Conservation (phyloP, 2,113 vertebrate species). For the Saccopteryx bilineata region DNA sequence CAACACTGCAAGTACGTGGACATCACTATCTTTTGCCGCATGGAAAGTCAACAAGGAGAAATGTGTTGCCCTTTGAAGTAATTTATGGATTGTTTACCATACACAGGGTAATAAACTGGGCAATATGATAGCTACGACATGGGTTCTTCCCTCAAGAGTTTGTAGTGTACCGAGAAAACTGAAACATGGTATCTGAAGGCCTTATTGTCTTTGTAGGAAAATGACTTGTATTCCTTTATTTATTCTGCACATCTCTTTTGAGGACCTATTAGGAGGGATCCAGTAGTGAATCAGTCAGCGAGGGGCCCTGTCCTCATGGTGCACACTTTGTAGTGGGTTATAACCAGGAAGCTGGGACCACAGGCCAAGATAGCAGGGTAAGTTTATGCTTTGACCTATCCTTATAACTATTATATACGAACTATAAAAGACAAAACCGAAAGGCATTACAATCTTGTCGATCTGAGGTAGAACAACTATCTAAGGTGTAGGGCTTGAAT, state of each 20-base stretch:
- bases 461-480: background rate
- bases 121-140: background rate
- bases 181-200: background rate
- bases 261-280: background rate
- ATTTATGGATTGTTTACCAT: conserved; percentile 44
- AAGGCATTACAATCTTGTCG: background rate
- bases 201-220: conserved; percentile 21
- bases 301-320: background rate
- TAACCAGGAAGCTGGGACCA: background rate
- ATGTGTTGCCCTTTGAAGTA: conserved; percentile 49
- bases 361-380: background rate
- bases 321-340: background rate
- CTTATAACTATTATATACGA: background rate
- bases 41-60: conserved; percentile 81
- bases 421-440: background rate
- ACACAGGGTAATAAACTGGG: conserved; percentile 12
- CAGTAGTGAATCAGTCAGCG: background rate
- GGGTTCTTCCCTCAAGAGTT: background rate
- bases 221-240: conserved; percentile 43
- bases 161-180: conserved; percentile 37
- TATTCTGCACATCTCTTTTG: background rate
- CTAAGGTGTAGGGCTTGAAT: background rate
- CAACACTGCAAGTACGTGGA: conserved; percentile 70
- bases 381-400: background rate
- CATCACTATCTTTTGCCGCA: conserved; percentile 70